A percentile compares a stretch with the other conserved stretches of the same genome.
Evolutionary conservation across 2,888 invertebrate species (phyloP).

Genomic region (Aleiodes testaceus): DNA sequence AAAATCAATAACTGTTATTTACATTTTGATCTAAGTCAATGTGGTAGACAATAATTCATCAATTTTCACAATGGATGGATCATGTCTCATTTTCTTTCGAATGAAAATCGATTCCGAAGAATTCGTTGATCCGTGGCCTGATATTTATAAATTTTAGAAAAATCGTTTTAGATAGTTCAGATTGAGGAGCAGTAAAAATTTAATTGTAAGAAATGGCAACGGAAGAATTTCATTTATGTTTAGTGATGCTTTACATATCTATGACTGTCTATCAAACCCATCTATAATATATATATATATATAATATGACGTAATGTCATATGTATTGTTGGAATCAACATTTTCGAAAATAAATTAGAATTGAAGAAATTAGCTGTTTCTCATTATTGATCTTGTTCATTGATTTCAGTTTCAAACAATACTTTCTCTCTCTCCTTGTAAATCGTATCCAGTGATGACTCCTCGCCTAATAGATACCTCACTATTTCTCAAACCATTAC

Average conservation of each 20-base stretch:
- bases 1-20: slow-evolving; percentile 3
- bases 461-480: slow-evolving; percentile 76
- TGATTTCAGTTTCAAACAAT: slow-evolving; percentile 72
- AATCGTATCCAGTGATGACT: slow-evolving; percentile 75
- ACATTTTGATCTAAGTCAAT: background rate
- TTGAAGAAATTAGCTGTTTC: too few relatives aligned
- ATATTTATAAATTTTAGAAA: background rate
- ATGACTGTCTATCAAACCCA: slow-evolving; percentile 4
- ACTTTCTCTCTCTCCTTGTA: slow-evolving; percentile 77
- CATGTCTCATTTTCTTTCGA: too few relatives aligned
- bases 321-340: too few relatives aligned
- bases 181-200: slow-evolving; percentile 25
- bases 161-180: background rate
- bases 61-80: too few relatives aligned
- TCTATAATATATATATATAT: too few relatives aligned
- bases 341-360: too few relatives aligned
- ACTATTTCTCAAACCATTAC: slow-evolving; percentile 81
- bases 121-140: too few relatives aligned
- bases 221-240: slow-evolving; percentile 21
- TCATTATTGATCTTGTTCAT: too few relatives aligned
- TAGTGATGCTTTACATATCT: background rate
- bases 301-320: background rate
- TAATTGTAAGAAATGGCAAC: slow-evolving; percentile 28
- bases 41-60: background rate
- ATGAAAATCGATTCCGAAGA: too few relatives aligned